Evolutionary conservation across 2,797 vertebrate genomes (phyloP), one percentile per base, ranked within the genome.

Genomic region (Rhodeus uyekii): DNA sequence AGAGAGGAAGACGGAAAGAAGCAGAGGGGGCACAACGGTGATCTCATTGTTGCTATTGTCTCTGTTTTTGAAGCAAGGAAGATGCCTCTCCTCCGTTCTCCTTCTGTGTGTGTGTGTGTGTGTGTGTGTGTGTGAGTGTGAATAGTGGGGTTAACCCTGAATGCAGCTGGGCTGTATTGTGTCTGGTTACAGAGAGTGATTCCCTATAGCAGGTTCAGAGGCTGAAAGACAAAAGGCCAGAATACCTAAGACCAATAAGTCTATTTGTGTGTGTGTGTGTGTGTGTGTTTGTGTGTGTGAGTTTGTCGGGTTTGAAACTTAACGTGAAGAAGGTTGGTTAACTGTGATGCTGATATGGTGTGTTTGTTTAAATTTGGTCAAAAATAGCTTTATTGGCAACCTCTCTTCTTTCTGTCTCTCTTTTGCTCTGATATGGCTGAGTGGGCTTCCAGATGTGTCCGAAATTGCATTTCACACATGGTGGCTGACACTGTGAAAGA

Each of bases 31-130:
- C 88, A 90, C 91, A 89, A 94, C 92, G 92, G 92, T 92, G 90
- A 90, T 87, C 84, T 92, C 91, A 93, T 94, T 94, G 93, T 93
- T 90, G 89, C 90, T 92, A 93, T 94, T 94, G 93, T 94, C 91
- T 93, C 91, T 89, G 90, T 74, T 75, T 87, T 67, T 76, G 75
- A 85, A 85, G 74, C 65, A 55, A 69, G 72, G 44, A 78, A 69
- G 76, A 78, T 78, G 42, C 61, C 32, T 58, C 55, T 72, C 42
- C 53, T 68, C 44, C 65, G 48, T 65, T 71, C 80, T 81, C 69
- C 60, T 71, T 71, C 13, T 77, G 10, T 48, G 68, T 73, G 84
- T 83, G 78, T 73, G 29, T 68, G 84, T 80, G 79, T 75, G 71
- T 86, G 58, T 85, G 84, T 85, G 72, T 73, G 77, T 67, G 67